Evolutionary conservation across 2,113 vertebrate species (phyloP), one percentile per base, ranked within the genome.

Genomic region (Dromaius novaehollandiae): DNA sequence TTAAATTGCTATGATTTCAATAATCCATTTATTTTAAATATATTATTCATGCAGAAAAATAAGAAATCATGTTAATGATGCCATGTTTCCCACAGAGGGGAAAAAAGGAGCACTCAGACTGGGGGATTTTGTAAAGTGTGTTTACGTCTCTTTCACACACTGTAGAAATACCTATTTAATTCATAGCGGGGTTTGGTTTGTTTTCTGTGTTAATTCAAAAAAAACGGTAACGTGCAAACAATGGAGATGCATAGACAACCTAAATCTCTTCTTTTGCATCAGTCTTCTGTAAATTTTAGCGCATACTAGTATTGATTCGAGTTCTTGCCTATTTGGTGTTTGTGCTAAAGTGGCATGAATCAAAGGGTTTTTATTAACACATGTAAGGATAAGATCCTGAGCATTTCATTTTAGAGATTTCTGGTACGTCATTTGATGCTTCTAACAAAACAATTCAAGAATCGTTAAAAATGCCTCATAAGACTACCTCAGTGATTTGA

Each of bases 241-340:
- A 34, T 25, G 68, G 60, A 83, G 50, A 46, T 9, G 7, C 8
- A 28, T 3, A 69, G 40, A n/a, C 44, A 36, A 16, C 56, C 9
- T 9, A 60, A 32, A 30, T 60, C 32, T 19, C 34, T 60, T 60
- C 16, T 60, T 60, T 34, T 42, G 11, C 34, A 14, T 82, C 61
- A 20, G 44, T 60, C 17, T 64, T 46, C 36, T 73, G 56, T 34
- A 42, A 25, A 40, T 56, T 93, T 76, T 48, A 79, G 70, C 21
- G 65, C 0, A 3, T 28, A 24, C 0, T 13, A 19, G 30, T 13
- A n/a, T 16, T 1, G 1, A 6, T 61, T 56, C 0, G 7, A 87
- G 11, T 48, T 85, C 86, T 69, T 77, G 53, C 22, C 30, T 89
- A 0, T 65, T 4, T 69, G n/a, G 17, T 79, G 1, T 22, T 91